Base-by-base conservation (phyloP, 2,888 invertebrate genomes). In the Volucella inanis region DNA sequence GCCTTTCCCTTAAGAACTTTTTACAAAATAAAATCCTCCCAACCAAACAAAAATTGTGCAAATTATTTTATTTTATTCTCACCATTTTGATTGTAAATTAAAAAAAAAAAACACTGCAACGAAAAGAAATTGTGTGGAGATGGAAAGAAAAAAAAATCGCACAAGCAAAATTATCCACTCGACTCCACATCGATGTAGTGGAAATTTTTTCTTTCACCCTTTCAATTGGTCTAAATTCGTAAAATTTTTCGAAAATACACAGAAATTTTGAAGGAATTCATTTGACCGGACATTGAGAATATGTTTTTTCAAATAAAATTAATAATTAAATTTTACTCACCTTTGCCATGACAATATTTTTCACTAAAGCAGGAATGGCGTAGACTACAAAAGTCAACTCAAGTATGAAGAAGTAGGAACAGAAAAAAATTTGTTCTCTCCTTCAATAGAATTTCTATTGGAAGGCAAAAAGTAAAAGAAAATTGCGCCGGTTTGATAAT, bases 271-370 rank as follows among this genome's bases (percentile, higher is more conserved):
- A 3, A 12, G 12, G 14, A 68, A 52, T 64, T 31, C 43, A 6
- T 43, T 11, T 12, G 8, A 18, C 1, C 12, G 41, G 31, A 8
- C 9, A 41, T 52, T 54, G n/a, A n/a, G n/a, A 18, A 18, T 61
- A n/a, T 49, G 8, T 39, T 76, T 67, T 31, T 31, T 31, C 1
- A 31, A 31, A 43, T 12, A 59, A 67, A 70, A 14, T 47, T 14
- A 15, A 38, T 59, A 22, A 2, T 31, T 6, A 86, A 77, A 80
- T 79, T 49, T 57, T 67, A 88, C 89, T 90, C 88, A 90, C 90
- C 90, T 90, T 89, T 89, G 90, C 90, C 90, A 90, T 90, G 88
- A 90, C 88, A 89, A 88, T 88, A 89, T 88, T 90, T 90, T 89
- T 89, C 88, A 88, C 88, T 88, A 88, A 89, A 89, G 88, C 89